Conservation (phyloP, 1,140 invertebrate genomes). For the Drosophila athabasca region DNA sequence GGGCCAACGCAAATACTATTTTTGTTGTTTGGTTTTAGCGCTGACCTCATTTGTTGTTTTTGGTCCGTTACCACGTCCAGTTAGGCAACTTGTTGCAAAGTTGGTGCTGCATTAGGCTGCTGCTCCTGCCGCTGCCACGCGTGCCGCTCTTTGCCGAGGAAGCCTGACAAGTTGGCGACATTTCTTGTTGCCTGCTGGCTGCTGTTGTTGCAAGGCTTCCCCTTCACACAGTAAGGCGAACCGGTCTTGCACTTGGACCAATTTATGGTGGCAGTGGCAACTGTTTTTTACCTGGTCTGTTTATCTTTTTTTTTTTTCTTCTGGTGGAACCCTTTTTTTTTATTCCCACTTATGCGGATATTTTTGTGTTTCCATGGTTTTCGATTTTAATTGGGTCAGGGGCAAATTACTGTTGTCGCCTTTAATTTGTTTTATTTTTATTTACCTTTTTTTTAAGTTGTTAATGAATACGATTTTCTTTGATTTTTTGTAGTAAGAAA, state of each 20-base stretch:
- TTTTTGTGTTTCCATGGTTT: slow-evolving; percentile 38
- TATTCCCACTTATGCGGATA: slow-evolving; percentile 30
- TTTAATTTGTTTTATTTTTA: slow-evolving; percentile 17
- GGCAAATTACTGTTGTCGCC: slow-evolving; percentile 25
- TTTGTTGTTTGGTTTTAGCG: slow-evolving; percentile 10
- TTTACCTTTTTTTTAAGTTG: slow-evolving; percentile 4
- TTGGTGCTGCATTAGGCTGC: slow-evolving; percentile 23
- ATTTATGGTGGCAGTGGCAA: not conserved
- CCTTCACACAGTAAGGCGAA: slow-evolving; percentile 32
- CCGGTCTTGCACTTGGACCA: slow-evolving; percentile 49
- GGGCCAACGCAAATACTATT: slow-evolving; percentile 46
- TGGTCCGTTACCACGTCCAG: slow-evolving; percentile 47
- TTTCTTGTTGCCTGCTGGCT: slow-evolving; percentile 31
- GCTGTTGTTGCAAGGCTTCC: slow-evolving; percentile 57
- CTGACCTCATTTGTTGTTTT: slow-evolving; percentile 44
- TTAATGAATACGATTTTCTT: slow-evolving; percentile 6
- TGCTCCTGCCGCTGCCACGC: slow-evolving; percentile 21
- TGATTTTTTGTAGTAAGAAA: not conserved
- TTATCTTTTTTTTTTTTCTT: slow-evolving; percentile 1
- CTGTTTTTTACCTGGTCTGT: not conserved
- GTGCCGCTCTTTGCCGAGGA: slow-evolving; percentile 33
- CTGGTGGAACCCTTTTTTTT: slow-evolving; percentile 39
- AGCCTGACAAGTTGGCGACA: slow-evolving; percentile 79
- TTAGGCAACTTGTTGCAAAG: slow-evolving; percentile 54
- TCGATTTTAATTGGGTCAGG: slow-evolving; percentile 69